Conservation (phyloP, 1,140 invertebrate species). For the Panagrolaimus sp. region DNA sequence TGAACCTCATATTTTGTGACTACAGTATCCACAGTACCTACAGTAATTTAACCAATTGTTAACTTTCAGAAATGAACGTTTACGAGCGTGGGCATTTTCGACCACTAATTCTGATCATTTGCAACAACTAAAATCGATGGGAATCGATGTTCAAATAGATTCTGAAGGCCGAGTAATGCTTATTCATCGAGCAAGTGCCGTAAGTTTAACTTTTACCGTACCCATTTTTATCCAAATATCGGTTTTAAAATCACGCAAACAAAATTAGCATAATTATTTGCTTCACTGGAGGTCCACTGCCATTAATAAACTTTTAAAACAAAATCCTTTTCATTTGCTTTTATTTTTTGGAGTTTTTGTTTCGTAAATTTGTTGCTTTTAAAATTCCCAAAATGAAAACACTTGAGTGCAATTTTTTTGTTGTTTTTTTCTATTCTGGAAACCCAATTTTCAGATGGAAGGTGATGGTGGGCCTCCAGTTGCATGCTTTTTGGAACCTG, state of each 20-base stretch:
- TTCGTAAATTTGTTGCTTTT: too few species aligned
- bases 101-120: constrained; percentile 83
- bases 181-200: constrained; percentile 68
- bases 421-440: constrained; percentile 5
- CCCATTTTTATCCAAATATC: neutral
- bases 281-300: constrained; percentile 13
- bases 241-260: neutral
- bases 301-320: neutral
- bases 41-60: too few species aligned
- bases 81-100: constrained; percentile 64
- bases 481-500: neutral
- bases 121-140: constrained; percentile 80
- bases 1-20: too few species aligned
- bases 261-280: too few species aligned
- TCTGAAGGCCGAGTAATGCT: constrained; percentile 83
- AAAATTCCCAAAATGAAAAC: too few species aligned
- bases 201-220: constrained; percentile 48
- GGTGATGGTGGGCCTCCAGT: constrained; percentile 1
- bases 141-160: constrained; percentile 80
- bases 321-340: neutral
- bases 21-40: too few species aligned
- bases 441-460: constrained; percentile 8
- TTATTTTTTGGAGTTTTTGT: neutral
- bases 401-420: neutral
- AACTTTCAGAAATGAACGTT: constrained; percentile 47